Evolutionary conservation across 2,797 vertebrate genomes (phyloP).

Genomic region (Platalea minor): DNA sequence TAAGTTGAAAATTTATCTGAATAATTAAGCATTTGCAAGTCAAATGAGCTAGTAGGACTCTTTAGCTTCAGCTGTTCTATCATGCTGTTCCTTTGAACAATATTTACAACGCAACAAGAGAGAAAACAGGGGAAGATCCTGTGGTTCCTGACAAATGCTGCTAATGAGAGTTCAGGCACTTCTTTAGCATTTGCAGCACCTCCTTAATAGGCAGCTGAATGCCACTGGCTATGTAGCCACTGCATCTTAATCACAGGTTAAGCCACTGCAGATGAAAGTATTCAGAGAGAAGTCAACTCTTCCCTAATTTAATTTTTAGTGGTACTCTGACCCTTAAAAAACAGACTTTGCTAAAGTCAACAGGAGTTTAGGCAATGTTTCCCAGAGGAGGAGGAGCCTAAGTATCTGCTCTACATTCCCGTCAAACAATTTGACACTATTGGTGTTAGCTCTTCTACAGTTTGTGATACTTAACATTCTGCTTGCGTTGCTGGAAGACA

Average conservation of each 20-base stretch:
- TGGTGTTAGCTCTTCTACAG: background rate
- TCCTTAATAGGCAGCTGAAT: background rate
- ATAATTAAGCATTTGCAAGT: constrained; percentile 32
- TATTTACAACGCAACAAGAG: constrained; percentile 10
- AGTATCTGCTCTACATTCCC: background rate
- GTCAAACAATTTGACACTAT: background rate
- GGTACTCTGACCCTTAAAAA: background rate
- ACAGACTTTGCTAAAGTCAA: background rate
- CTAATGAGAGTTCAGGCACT: constrained; percentile 23
- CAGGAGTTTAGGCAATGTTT: background rate
- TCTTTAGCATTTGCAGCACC: background rate
- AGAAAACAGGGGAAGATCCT: background rate
- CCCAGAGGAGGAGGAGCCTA: background rate
- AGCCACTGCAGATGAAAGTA: background rate
- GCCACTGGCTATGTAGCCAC: background rate
- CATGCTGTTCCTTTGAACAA: constrained; percentile 28
- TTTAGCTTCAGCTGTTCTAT: background rate
- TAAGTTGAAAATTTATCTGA: background rate
- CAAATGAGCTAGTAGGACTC: background rate
- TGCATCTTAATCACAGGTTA: background rate
- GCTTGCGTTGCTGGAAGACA: background rate
- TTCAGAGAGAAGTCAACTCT: background rate
- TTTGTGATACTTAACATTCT: background rate
- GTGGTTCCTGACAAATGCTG: background rate
- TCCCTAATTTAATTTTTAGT: background rate